Percentiles rank a stretch among this genome's conserved stretches.
Conservation (phyloP, 2,797 vertebrate genomes). For the Platyrinchus mystaceus region DNA sequence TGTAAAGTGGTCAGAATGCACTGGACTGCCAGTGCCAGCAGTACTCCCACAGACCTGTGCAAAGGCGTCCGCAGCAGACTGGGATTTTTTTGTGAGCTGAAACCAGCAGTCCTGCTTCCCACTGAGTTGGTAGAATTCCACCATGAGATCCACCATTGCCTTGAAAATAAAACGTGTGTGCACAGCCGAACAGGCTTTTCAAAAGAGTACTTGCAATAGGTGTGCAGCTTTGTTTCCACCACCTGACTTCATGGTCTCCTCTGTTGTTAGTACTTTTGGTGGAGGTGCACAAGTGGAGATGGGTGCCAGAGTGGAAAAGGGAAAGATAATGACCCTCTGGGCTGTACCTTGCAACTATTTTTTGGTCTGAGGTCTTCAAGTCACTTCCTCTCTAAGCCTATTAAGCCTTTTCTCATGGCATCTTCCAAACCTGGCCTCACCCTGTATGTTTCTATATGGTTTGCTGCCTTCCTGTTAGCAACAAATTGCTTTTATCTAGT, state of each 20-base stretch:
- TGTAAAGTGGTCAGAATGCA: conserved; percentile 29
- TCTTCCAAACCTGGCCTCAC: neutral
- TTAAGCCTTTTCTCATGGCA: neutral
- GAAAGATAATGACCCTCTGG: neutral
- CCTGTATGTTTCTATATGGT: neutral
- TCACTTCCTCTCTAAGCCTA: neutral
- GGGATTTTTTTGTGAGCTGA: conserved; percentile 42
- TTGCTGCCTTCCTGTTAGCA: neutral
- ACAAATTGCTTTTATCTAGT: neutral
- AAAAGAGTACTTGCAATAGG: neutral
- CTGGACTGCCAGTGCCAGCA: conserved; percentile 2
- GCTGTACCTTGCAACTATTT: neutral
- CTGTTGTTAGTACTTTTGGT: neutral
- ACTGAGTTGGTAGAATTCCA: neutral
- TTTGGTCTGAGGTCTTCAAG: neutral
- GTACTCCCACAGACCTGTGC: conserved; percentile 36
- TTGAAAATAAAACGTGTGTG: neutral
- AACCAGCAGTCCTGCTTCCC: conserved; percentile 44
- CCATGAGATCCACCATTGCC: neutral
- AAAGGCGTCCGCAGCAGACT: neutral
- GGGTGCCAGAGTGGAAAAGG: neutral
- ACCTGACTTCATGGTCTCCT: neutral
- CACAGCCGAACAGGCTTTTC: neutral
- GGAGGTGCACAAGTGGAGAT: neutral
- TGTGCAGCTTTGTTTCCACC: neutral